phyloP scores from a whole-genome alignment of 2,797 vertebrate genomes.

The Hoplostethus atlanticus region DNA sequence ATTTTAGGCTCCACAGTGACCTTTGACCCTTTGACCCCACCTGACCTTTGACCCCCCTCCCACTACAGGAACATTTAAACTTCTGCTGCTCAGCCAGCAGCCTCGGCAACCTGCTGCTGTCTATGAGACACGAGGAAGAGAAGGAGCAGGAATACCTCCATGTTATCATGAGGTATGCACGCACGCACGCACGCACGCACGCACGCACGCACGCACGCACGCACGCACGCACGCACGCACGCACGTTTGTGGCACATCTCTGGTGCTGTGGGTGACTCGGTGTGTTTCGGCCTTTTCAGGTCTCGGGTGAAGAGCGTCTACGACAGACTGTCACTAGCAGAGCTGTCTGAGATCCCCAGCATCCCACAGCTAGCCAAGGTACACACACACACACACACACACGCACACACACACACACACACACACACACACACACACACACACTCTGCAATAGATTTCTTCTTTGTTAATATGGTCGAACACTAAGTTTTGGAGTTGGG shows the following conservation, averaged over 20 bases:
- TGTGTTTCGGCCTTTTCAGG: constrained; percentile 74
- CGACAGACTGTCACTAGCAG: constrained; percentile 90
- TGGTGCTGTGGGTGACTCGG: neutral
- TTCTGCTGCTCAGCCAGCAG: constrained; percentile 89
- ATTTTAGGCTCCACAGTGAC: neutral
- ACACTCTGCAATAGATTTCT: neutral
- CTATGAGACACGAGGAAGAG: constrained; percentile 91
- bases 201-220: constrained; percentile 18
- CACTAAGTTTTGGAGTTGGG: no score
- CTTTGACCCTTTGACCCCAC: no score
- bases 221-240: neutral
- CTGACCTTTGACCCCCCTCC: neutral
- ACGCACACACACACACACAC: constrained; percentile 16
- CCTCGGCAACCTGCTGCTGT: constrained; percentile 92
- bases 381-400: constrained; percentile 13
- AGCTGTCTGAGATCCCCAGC: constrained; percentile 92
- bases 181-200: constrained; percentile 18
- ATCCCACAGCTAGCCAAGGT: constrained; percentile 95
- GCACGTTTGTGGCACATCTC: neutral
- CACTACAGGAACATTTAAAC: constrained; percentile 92
- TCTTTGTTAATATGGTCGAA: no score
- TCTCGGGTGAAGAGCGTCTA: constrained; percentile 90
- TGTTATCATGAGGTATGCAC: constrained; percentile 87
- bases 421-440: constrained; percentile 2
- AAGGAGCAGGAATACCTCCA: constrained; percentile 91